Conservation (phyloP, 2,113 vertebrate species). For the Nipponia nippon region DNA sequence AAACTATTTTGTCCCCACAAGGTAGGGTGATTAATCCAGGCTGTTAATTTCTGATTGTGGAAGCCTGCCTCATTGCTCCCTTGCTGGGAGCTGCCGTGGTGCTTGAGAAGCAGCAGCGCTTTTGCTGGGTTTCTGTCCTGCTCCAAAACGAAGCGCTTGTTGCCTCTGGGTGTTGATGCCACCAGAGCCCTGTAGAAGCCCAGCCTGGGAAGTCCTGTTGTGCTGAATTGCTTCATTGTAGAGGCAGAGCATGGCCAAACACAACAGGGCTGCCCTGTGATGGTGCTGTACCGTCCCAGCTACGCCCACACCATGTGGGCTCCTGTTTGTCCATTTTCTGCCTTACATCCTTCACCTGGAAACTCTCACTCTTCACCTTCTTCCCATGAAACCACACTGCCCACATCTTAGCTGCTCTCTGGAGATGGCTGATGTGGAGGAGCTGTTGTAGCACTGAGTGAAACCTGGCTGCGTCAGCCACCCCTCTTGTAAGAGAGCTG, state of each 20-base stretch:
- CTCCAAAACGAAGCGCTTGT: background rate
- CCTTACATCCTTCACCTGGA: background rate
- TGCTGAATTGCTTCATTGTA: background rate
- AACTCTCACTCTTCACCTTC: background rate
- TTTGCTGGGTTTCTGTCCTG: background rate
- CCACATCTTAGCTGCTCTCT: background rate
- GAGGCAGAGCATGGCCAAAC: background rate
- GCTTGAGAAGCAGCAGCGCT: background rate
- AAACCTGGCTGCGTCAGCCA: background rate
- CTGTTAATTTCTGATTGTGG: background rate
- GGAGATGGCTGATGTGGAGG: background rate
- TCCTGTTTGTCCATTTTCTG: background rate
- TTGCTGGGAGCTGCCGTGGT: background rate
- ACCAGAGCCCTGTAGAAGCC: background rate
- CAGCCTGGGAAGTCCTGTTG: background rate
- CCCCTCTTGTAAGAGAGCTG: background rate
- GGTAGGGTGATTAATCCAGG: background rate
- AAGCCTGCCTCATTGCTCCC: background rate
- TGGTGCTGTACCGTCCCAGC: background rate
- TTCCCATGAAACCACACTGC: background rate
- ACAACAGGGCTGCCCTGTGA: background rate
- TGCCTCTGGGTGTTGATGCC: background rate
- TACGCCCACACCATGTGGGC: rapidly evolving
- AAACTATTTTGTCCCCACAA: background rate
- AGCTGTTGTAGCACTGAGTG: background rate